Conservation (phyloP, 2,797 vertebrate genomes). For the Meriones psammophilus region DNA sequence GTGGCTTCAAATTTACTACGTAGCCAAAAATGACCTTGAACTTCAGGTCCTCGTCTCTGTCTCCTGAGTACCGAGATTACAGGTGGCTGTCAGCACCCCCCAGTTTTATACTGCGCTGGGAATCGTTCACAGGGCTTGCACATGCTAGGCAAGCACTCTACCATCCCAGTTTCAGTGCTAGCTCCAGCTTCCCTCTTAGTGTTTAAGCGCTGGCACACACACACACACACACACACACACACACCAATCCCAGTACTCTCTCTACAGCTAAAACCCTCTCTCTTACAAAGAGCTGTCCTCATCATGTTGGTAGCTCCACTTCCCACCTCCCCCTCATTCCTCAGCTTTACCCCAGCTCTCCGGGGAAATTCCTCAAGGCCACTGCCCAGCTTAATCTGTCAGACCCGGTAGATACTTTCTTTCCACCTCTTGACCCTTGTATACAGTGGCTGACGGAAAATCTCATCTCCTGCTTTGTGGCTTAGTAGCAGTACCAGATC, state of each 20-base stretch:
- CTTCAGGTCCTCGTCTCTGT: background rate
- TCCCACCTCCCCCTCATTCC: background rate
- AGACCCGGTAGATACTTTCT: constrained; percentile 19
- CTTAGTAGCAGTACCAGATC: background rate
- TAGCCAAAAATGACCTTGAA: background rate
- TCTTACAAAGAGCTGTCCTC: background rate
- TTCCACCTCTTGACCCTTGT: background rate
- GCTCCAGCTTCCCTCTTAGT: background rate
- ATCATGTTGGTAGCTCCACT: background rate
- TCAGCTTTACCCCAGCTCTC: background rate
- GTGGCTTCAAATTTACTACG: background rate
- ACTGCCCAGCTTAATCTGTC: background rate
- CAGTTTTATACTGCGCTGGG: background rate
- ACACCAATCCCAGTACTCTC: background rate
- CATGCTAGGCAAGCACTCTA: background rate
- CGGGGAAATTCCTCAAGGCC: constrained; percentile 47
- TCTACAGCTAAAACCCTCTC: background rate
- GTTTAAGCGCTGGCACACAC: background rate
- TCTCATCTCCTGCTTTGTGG: background rate
- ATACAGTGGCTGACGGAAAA: background rate
- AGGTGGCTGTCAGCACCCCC: background rate
- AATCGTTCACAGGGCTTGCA: background rate
- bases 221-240: no score
- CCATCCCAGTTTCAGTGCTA: background rate
- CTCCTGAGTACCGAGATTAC: background rate